phyloP scores from a whole-genome alignment of 1,140 invertebrate species.

The Formica selysi region DNA sequence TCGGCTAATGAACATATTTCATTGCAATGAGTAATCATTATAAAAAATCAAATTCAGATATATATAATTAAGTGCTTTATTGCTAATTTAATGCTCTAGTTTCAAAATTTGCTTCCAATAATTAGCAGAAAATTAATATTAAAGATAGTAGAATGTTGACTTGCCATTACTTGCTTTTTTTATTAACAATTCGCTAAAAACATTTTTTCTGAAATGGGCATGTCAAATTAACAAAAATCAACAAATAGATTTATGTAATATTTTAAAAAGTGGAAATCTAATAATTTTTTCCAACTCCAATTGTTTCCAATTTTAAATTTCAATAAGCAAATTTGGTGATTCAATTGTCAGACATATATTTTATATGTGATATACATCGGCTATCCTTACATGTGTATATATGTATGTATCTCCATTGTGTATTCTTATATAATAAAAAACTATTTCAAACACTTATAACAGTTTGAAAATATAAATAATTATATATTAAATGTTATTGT shows the following conservation, averaged over 20 bases:
- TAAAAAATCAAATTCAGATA: too few species aligned
- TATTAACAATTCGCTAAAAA: too few species aligned
- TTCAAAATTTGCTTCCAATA: too few species aligned
- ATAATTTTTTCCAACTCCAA: background rate
- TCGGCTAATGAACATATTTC: background rate
- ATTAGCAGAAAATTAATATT: too few species aligned
- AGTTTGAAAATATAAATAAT: background rate
- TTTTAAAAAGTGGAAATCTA: background rate
- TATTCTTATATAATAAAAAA: slow-evolving; percentile 45
- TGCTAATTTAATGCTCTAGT: too few species aligned
- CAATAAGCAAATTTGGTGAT: slow-evolving; percentile 38
- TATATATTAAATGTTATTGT: background rate
- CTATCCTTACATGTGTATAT: background rate
- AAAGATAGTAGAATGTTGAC: too few species aligned
- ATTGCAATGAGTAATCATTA: background rate
- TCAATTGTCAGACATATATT: slow-evolving; percentile 34
- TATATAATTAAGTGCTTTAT: too few species aligned
- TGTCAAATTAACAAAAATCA: background rate
- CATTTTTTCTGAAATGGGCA: too few species aligned
- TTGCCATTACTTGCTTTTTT: too few species aligned
- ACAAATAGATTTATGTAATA: background rate
- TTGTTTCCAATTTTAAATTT: background rate
- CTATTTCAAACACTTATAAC: background rate
- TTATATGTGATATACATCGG: too few species aligned
- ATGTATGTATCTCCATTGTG: slow-evolving; percentile 56